Base-by-base conservation (phyloP, 2,888 invertebrate species). In the Scaptomyza caliginosa region DNA sequence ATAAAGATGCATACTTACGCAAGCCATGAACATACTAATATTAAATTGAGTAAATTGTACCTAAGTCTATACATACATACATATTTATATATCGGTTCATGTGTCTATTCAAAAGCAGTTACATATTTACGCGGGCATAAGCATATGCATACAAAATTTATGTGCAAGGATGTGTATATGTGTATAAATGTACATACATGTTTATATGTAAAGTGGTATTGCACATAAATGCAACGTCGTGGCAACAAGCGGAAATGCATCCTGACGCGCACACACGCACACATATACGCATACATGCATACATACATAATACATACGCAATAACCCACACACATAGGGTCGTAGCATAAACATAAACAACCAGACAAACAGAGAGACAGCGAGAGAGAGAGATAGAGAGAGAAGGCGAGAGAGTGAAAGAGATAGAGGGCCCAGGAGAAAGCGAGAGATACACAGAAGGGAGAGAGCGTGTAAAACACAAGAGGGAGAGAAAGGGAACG, bases 181-280 rank as follows among this genome's bases (percentile, higher is more conserved):
- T 30, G n/a, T 30, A 6, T n/a, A 10, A 8, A 26, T 26, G 26
- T 26, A 26, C n/a, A n/a, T n/a, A n/a, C n/a, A n/a, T n/a, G n/a
- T n/a, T n/a, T n/a, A 10, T 26, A 26, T 26, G 26, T 26, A 26
- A 26, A 13, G 30, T 30, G 5, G 10, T 30, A 40, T 42, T 62
- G 52, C 66, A 72, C 46, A 62, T 67, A 63, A 67, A 57, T 67
- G 68, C 68, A 77, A 30, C 56, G 51, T 49, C 58, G 59, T 66
- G 57, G 67, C 71, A 65, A 70, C 63, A 70, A 67, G 60, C 79
- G 70, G 67, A 81, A 84, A 76, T 84, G 84, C 84, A 84, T 70
- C 54, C 63, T 51, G 42, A 49, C 32, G 34, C 8, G 56, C 49
- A 59, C 32, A 46, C 50, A 19, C 26, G 46, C 30, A 36, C 23